Percentiles rank a stretch among this genome's conserved stretches.
phyloP scores from a whole-genome alignment of 2,888 invertebrate species.

The Drosophila meridionalis region DNA sequence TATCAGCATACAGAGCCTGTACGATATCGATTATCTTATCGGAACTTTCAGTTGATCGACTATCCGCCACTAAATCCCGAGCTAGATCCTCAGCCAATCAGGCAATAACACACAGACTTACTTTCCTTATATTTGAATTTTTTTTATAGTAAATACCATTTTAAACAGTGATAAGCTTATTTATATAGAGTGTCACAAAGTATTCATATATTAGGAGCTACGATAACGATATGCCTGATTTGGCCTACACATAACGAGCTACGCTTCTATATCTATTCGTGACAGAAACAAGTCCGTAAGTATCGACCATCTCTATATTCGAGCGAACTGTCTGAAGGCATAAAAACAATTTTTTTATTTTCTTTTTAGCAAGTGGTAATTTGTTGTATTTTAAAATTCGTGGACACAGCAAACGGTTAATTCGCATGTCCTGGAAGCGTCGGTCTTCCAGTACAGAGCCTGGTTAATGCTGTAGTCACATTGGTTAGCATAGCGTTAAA shows the following conservation, averaged over 20 bases:
- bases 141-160: background rate
- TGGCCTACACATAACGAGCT: no score
- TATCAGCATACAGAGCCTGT: background rate
- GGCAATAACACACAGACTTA: background rate
- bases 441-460: constrained; percentile 40
- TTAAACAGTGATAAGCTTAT: background rate
- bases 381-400: constrained; percentile 27
- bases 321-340: constrained; percentile 41
- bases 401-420: constrained; percentile 18
- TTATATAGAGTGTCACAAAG: background rate
- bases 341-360: constrained; percentile 42
- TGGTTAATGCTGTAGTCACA: constrained; percentile 36
- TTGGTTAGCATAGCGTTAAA: constrained; percentile 24
- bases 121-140: background rate
- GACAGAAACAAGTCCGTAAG: constrained; percentile 24
- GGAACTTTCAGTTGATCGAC: background rate
- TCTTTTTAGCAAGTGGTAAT: constrained; percentile 27
- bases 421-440: constrained; percentile 39
- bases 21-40: constrained; percentile 1
- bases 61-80: background rate
- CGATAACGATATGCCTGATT: constrained; percentile 10
- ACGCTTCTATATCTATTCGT: constrained; percentile 27
- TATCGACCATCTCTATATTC: constrained; percentile 50
- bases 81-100: background rate
- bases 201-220: background rate